Conservation (phyloP, 2,113 vertebrate genomes). For the Speoplatyrhinus poulsoni region DNA sequence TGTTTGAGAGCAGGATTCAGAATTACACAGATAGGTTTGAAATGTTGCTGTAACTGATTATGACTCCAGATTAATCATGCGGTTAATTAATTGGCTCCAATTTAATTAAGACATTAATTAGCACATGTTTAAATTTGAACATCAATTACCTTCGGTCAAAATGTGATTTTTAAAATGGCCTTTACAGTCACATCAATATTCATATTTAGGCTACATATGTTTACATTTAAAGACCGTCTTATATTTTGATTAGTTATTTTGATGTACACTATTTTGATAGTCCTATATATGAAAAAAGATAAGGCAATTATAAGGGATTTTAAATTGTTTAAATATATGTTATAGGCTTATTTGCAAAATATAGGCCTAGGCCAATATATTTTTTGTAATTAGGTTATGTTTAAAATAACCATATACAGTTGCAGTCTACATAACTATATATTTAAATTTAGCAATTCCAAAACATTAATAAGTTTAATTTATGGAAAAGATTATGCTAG, state of each 20-base stretch:
- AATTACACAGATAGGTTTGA: constrained; percentile 8
- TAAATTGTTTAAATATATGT: no score
- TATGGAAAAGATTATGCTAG: no score
- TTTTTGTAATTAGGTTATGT: background rate
- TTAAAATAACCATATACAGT: background rate
- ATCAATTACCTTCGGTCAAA: constrained; percentile 21
- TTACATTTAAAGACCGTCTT: background rate
- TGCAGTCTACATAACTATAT: no score
- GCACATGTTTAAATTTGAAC: constrained; percentile 32
- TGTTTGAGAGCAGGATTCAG: background rate
- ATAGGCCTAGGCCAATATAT: no score
- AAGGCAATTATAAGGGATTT: no score
- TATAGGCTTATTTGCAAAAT: no score
- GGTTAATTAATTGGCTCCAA: constrained; percentile 60
- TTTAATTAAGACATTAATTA: constrained; percentile 56
- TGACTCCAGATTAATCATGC: constrained; percentile 49
- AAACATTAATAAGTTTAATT: no score
- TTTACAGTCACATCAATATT: background rate
- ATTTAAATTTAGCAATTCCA: no score
- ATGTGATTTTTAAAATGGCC: background rate
- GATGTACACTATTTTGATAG: no score
- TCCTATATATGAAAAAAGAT: no score
- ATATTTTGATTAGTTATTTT: no score
- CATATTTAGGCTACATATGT: background rate
- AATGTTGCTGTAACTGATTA: constrained; percentile 24